These are phyloP conservation scores for Nowickia ferox DNA, from an alignment of 2,888 invertebrate genomes.

Conservation along the genomic window DNA sequence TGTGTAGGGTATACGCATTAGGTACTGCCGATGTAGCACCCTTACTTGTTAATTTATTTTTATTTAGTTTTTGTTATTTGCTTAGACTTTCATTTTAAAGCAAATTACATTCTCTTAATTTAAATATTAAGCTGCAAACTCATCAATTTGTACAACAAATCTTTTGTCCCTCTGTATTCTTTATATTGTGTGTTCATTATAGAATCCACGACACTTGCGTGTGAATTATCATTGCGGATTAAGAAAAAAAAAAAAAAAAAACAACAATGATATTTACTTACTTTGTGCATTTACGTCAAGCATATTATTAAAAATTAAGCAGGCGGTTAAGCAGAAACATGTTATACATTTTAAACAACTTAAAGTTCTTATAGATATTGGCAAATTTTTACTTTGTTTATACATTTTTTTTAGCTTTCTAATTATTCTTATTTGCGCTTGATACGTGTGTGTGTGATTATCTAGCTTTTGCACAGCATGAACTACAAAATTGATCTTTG, in stretches of 20 bases:
- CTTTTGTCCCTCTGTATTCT: background rate
- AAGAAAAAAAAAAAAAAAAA: background rate
- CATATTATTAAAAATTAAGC: conserved; percentile 38
- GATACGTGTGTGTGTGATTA: conserved; percentile 7
- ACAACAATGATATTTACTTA: conserved; percentile 36
- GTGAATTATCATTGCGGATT: background rate
- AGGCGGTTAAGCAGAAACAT: conserved; percentile 13
- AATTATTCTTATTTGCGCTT: conserved; percentile 10
- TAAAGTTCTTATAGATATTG: background rate
- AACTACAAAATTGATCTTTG: conserved; percentile 35
- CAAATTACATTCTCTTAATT: too few relatives aligned
- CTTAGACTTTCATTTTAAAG: too few relatives aligned
- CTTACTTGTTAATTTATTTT: too few relatives aligned
- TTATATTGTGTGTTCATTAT: background rate
- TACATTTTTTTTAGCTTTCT: conserved; percentile 13
- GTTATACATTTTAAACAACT: conserved; percentile 23
- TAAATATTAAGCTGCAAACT: too few relatives aligned
- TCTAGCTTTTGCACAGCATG: background rate
- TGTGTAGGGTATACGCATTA: too few relatives aligned
- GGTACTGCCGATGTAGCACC: too few relatives aligned
- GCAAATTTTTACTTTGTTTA: background rate
- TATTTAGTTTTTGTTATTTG: too few relatives aligned
- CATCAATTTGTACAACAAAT: background rate
- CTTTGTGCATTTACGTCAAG: conserved; percentile 58
- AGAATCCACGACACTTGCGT: background rate